Percentiles rank a stretch among this genome's conserved stretches.
Conservation (phyloP, 2,113 vertebrate species). For the Elephas maximus region DNA sequence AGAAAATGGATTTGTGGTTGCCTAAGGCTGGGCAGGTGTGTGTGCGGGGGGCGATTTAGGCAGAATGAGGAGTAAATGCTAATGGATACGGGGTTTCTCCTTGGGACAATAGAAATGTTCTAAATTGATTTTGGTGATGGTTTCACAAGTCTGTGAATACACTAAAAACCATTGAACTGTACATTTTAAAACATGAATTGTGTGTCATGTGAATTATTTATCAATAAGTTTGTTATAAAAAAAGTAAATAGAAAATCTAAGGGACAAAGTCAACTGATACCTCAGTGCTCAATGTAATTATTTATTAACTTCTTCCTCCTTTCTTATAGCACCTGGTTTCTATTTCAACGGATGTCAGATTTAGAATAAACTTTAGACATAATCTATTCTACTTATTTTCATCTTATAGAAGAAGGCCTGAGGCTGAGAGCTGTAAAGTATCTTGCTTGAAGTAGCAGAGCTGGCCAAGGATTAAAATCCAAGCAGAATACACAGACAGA, state of each 20-base stretch:
- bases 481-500: neutral
- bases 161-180: neutral
- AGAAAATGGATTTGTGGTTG: neutral
- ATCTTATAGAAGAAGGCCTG: neutral
- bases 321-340: neutral
- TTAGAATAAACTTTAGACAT: neutral
- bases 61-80: neutral
- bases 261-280: neutral
- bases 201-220: neutral
- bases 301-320: neutral
- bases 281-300: neutral
- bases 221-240: neutral
- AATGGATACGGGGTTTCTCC: neutral
- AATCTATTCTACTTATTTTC: neutral
- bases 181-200: neutral
- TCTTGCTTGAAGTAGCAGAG: neutral
- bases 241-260: neutral
- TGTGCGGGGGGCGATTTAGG: too few relatives aligned
- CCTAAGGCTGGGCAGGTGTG: neutral
- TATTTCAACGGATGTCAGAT: neutral
- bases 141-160: neutral
- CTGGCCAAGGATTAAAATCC: neutral
- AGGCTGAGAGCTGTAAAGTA: neutral
- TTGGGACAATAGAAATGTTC: neutral
- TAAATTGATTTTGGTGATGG: too few relatives aligned